Evolutionary conservation across 1,140 invertebrate genomes (phyloP).

Genomic region (Drusus annulatus): DNA sequence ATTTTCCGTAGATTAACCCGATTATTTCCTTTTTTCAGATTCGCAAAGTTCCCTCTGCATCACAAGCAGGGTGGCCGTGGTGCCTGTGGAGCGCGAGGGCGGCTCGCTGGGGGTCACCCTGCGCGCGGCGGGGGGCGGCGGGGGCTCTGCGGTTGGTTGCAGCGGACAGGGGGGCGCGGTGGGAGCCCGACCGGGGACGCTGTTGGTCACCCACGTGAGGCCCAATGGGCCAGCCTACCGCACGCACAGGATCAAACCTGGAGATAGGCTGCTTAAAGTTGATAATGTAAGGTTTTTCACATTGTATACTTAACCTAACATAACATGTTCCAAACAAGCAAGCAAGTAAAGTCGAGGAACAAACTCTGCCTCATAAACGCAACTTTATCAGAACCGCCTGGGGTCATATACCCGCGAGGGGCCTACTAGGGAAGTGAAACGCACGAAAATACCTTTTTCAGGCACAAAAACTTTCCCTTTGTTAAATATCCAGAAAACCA

Average conservation of each 20-base stretch:
- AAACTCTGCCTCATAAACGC: no score
- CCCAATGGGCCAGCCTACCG: conserved; percentile 90
- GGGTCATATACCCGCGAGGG: no score
- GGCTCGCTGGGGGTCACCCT: conserved; percentile 92
- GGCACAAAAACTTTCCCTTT: no score
- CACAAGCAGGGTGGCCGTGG: conserved; percentile 81
- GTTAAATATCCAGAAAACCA: no score
- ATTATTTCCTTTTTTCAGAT: conserved; percentile 62
- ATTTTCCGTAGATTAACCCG: no score
- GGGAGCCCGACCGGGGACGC: conserved; percentile 69
- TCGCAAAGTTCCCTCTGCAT: conserved; percentile 78
- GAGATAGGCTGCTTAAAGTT: conserved; percentile 91
- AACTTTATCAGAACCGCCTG: no score
- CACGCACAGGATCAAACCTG: conserved; percentile 83
- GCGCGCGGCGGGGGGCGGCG: conserved; percentile 81
- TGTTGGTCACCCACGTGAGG: conserved; percentile 91
- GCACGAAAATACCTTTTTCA: no score
- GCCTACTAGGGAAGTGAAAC: no score
- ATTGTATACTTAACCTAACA: no score
- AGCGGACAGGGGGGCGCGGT: conserved; percentile 36
- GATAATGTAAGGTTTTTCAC: conserved; percentile 73
- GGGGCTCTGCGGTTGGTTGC: conserved; percentile 63
- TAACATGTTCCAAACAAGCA: no score
- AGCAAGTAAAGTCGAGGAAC: no score
- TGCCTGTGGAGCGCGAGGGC: conserved; percentile 84